Percentiles rank a stretch among this genome's conserved stretches.
Evolutionary conservation across 2,888 invertebrate species (phyloP).

Genomic region (Lasioglossum zephyrum): DNA sequence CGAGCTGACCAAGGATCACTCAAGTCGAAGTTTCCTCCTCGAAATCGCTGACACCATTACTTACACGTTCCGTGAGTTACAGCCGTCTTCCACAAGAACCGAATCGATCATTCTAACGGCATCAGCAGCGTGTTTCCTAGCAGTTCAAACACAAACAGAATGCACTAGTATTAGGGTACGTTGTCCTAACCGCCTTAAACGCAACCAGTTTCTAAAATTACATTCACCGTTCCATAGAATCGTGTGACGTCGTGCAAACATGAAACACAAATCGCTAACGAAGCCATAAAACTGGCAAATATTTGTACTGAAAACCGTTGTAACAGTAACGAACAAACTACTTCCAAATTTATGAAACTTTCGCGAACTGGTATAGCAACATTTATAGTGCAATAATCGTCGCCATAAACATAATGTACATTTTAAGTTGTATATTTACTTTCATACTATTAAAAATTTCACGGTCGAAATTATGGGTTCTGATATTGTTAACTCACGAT

Average conservation of each 20-base stretch:
- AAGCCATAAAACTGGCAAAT: background rate
- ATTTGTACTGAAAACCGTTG: background rate
- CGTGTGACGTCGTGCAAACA: background rate
- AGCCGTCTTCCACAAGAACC: background rate
- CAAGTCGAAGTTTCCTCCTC: background rate
- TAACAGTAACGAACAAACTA: background rate
- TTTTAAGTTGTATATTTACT: background rate
- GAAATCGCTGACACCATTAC: conserved; percentile 20
- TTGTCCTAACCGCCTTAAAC: background rate
- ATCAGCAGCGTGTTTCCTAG: background rate
- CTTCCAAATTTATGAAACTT: background rate
- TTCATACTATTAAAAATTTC: background rate
- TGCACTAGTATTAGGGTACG: background rate
- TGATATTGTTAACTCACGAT: background rate
- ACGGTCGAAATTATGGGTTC: background rate
- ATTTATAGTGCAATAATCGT: background rate
- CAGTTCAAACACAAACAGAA: background rate
- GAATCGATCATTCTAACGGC: conserved; percentile 5
- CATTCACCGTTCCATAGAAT: background rate
- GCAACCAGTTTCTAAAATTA: background rate
- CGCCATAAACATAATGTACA: background rate
- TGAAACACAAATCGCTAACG: background rate
- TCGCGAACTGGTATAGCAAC: background rate
- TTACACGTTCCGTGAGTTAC: background rate
- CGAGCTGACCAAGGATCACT: background rate